Conservation (phyloP, 2,888 invertebrate genomes). For the Synergus gifuensis region DNA sequence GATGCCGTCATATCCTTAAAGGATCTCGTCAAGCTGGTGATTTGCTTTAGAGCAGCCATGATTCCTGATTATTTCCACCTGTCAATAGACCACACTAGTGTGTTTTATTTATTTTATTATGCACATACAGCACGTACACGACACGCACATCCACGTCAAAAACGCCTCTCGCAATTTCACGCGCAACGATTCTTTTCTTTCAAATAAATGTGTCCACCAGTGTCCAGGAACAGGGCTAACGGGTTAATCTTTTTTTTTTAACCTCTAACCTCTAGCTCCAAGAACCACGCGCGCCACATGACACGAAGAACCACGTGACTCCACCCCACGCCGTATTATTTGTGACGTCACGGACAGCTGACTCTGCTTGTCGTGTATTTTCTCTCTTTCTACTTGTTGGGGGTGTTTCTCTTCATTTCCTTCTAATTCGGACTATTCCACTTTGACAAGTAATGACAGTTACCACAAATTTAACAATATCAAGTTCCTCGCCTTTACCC, state of each 20-base stretch:
- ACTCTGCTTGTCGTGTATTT: constrained; percentile 58
- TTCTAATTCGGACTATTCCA: not conserved
- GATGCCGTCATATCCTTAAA: constrained; percentile 60
- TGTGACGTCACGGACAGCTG: constrained; percentile 76
- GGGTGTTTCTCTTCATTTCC: not conserved
- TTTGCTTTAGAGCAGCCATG: constrained; percentile 70
- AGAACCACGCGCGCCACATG: constrained; percentile 70
- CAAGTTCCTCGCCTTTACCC: no score
- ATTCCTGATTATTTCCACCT: constrained; percentile 46
- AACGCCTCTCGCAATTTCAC: no score
- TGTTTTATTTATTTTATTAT: not conserved
- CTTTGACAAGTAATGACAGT: no score
- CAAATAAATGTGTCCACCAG: no score
- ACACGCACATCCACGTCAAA: no score
- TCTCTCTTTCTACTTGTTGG: constrained; percentile 13
- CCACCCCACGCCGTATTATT: constrained; percentile 43
- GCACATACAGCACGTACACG: not conserved
- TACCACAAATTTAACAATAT: no score
- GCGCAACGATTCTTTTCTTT: no score
- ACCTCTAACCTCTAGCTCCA: constrained; percentile 49
- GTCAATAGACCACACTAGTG: constrained; percentile 36
- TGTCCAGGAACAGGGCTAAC: no score
- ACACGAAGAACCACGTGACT: constrained; percentile 71
- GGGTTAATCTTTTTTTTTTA: no score
- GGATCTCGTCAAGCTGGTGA: constrained; percentile 65